phyloP scores from a whole-genome alignment of 2,113 vertebrate species.

The Peromyscus maniculatus region DNA sequence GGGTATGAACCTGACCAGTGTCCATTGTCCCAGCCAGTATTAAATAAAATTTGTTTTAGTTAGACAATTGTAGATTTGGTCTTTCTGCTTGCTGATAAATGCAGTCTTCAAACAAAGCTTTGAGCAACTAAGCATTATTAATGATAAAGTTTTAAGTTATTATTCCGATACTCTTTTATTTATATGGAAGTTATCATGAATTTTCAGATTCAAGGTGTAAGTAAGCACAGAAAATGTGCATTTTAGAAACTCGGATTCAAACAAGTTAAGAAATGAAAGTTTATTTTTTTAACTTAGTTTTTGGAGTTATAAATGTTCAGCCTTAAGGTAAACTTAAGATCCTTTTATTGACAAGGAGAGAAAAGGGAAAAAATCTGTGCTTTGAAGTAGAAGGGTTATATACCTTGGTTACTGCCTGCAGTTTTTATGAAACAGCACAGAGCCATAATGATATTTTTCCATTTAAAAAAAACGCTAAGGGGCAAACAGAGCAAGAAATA shows the following conservation, averaged over 20 bases:
- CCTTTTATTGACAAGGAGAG: slow-evolving; percentile 40
- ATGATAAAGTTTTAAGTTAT: slow-evolving; percentile 4
- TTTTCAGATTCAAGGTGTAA: slow-evolving; percentile 28
- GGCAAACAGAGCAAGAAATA: neutral
- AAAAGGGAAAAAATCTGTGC: neutral
- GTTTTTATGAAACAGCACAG: slow-evolving; percentile 30
- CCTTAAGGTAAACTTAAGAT: slow-evolving; percentile 43
- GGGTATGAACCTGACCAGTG: neutral
- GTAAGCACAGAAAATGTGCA: neutral
- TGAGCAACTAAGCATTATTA: neutral
- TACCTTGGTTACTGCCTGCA: neutral
- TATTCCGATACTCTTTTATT: neutral
- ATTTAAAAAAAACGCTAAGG: neutral
- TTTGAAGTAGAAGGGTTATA: slow-evolving; percentile 25
- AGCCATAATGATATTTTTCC: slow-evolving; percentile 25
- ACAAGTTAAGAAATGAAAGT: neutral
- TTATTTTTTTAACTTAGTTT: neutral
- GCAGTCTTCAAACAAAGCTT: slow-evolving; percentile 1
- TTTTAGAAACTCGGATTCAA: slow-evolving; percentile 30
- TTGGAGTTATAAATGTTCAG: neutral
- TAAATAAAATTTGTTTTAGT: neutral
- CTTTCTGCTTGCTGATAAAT: neutral
- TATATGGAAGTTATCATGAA: slow-evolving; percentile 7
- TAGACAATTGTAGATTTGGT: neutral
- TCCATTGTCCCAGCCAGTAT: neutral